phyloP scores from a whole-genome alignment of 2,888 invertebrate species.

The Pandemis heparana region DNA sequence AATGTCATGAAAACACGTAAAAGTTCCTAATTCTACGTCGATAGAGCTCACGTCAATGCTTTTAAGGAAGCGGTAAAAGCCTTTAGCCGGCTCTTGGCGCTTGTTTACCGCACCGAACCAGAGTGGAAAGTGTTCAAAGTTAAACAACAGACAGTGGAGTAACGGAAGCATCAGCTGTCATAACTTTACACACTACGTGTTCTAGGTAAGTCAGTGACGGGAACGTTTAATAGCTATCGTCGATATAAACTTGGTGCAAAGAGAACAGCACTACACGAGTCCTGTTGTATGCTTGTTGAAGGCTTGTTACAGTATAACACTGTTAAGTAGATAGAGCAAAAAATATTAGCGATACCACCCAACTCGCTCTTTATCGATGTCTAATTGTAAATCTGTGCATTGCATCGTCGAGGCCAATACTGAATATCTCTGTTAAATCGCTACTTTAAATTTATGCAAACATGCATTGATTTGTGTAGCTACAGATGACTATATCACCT shows the following conservation, averaged over 20 bases:
- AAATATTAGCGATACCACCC: too few relatives aligned
- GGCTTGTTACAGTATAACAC: too few relatives aligned
- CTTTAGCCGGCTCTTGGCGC: constrained; percentile 51
- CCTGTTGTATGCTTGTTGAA: not conserved
- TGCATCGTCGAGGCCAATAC: too few relatives aligned
- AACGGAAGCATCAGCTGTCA: constrained; percentile 40
- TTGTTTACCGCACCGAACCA: constrained; percentile 49
- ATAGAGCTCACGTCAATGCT: constrained; percentile 46
- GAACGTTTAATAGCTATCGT: constrained; percentile 18
- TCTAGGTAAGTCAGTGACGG: constrained; percentile 5
- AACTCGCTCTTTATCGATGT: too few relatives aligned
- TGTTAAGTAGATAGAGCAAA: too few relatives aligned
- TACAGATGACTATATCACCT: too few relatives aligned
- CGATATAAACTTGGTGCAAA: not conserved
- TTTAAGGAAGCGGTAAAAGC: constrained; percentile 59
- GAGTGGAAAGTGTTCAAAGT: constrained; percentile 50
- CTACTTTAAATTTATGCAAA: too few relatives aligned
- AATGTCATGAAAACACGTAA: constrained; percentile 36
- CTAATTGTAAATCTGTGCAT: too few relatives aligned
- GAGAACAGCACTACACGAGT: not conserved
- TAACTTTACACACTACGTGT: constrained; percentile 29
- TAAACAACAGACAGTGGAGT: constrained; percentile 32
- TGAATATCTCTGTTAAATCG: too few relatives aligned
- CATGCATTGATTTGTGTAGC: too few relatives aligned
- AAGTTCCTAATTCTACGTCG: constrained; percentile 48